Percentiles rank a stretch among this genome's conserved stretches.
Conservation (phyloP, 2,797 vertebrate species). For the Sarcophilus harrisii region DNA sequence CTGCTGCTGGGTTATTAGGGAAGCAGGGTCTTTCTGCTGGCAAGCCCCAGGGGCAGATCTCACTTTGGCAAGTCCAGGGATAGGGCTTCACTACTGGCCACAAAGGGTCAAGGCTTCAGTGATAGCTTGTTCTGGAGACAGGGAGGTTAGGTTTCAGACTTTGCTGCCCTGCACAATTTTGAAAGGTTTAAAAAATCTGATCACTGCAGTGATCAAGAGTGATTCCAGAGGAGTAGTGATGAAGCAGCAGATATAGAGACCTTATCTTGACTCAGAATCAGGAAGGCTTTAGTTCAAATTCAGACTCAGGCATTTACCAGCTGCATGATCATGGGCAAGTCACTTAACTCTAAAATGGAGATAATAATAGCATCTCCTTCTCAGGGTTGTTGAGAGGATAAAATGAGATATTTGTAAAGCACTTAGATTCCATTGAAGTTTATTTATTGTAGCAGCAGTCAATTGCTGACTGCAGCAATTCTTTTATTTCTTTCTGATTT, state of each 20-base stretch:
- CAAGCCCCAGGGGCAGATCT: too few species aligned
- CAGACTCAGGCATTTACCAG: not conserved
- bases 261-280: not conserved
- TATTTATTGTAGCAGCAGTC: not conserved
- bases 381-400: not conserved
- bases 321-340: not conserved
- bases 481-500: not conserved
- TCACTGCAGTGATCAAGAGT: not conserved
- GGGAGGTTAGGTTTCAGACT: too few species aligned
- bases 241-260: not conserved
- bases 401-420: not conserved
- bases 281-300: not conserved
- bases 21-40: too few species aligned
- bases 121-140: too few species aligned
- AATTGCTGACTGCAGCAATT: not conserved
- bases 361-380: not conserved
- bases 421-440: not conserved
- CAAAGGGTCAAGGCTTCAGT: too few species aligned
- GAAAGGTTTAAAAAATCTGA: not conserved
- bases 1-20: too few species aligned
- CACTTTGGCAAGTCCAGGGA: too few species aligned
- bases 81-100: too few species aligned
- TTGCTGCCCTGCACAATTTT: too few species aligned
- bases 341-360: not conserved
- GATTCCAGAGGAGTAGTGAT: not conserved